Evolutionary conservation across 1,140 invertebrate genomes (phyloP), one percentile per base, ranked within the genome.

Genomic region (Colletes gigas): DNA sequence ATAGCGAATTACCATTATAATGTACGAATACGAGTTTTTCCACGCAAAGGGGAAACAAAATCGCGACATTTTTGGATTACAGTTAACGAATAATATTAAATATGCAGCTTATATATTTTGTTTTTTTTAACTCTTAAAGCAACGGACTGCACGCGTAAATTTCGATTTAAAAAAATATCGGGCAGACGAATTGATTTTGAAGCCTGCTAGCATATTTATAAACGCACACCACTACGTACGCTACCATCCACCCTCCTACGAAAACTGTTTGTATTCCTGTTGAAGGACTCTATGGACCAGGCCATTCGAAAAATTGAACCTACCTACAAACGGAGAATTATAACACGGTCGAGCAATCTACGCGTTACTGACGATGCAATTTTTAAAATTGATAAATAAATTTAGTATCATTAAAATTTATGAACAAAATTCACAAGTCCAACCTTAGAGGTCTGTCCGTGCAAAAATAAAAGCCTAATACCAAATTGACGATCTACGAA

Each of bases 141-240:
- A 44, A 60, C 12, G 14, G 5, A 1, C 7, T 62, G 30, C 41
- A 39, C 50, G 9, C 12, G n/a, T 14, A 30, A 52, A 66, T 74
- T 74, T 65, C n/a, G 10, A 39, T 19, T 3, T 17, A n/a, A 39
- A 52, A 74, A 52, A 62, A n/a, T n/a, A 66, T 47, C 17, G n/a
- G 7, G 19, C 55, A 30, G 10, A 10, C 41, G 44, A 73, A 62
- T 50, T 73, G 71, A 39, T 73, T 73, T 73, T 60, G 3, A 44
- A 21, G 44, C 62, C 21, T 17, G 71, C 39, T 73, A 63, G 57
- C 71, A 73, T 73, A 73, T 73, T 73, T 59, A 54, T 74, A 66
- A 54, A 50, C 30, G 60, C 63, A 39, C 72, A 52, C 9, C 3
- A 17, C 17, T 17, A 39, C 17, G 47, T 10, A 8, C 72, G 41